Evolutionary conservation across 1,140 invertebrate genomes (phyloP), one percentile per base, ranked within the genome.

Genomic region (Coptotermes formosanus): DNA sequence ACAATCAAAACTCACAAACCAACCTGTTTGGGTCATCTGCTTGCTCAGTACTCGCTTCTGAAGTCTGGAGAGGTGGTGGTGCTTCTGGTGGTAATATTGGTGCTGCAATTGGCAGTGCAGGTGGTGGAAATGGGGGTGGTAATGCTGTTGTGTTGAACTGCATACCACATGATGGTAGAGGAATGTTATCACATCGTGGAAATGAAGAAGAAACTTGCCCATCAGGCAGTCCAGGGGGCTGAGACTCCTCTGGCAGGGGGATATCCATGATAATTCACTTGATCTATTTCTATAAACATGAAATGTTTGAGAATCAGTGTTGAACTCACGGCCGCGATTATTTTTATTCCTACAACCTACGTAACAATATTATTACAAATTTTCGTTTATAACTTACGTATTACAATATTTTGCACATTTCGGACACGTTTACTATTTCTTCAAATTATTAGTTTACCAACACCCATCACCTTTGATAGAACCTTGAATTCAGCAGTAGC

Each of bases 81-180:
- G 64, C 64, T 75, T 75, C 64, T 75, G 64, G 64, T 75, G 64
- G 64, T 30, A 75, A 75, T 9, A 75, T 16, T 75, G 64, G 64
- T 30, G 64, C 64, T 75, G n/a, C 83, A 12, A 52, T 52, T 48
- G 83, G n/a, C 43, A 19, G 11, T 44, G 82, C 38, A 82, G 82
- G 7, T 84, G 44, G 83, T 30, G 83, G 83, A 32, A 84, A 52
- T 23, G 83, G 83, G n/a, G 83, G 83, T 8, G 2, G 83, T 25
- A 48, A 55, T 16, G n/a, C n/a, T 12, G 45, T 19, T 14, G 21
- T 84, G 23, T 52, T 45, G 23, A 52, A 52, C 64, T 75, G 64
- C n/a, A 75, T 30, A 75, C 64, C 64, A 75, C 64, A 75, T 52
- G 83, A 84, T 84, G 83, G 83, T 59, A 84, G 52, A 84, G 83